A percentile compares a stretch with the other conserved stretches of the same genome.
Conservation (phyloP, 2,888 invertebrate species). For the Meliscaeva auricollis region DNA sequence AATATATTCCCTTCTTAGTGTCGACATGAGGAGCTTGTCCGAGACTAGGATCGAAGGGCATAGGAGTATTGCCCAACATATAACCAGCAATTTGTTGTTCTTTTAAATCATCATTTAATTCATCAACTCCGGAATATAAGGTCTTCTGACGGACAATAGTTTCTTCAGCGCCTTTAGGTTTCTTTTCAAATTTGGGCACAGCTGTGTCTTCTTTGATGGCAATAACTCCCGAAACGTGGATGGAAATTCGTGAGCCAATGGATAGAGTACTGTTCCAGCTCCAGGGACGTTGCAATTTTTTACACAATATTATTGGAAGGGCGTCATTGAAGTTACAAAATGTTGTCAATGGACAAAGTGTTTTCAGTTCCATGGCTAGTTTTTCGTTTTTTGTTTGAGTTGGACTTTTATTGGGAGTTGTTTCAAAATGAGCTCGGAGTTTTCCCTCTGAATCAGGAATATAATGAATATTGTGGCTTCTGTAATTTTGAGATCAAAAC, state of each 20-base stretch:
- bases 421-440: slow-evolving; percentile 79
- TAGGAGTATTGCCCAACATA: slow-evolving; percentile 82
- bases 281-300: slow-evolving; percentile 85
- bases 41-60: slow-evolving; percentile 84
- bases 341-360: slow-evolving; percentile 78
- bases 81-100: slow-evolving; percentile 86
- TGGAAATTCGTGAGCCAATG: slow-evolving; percentile 86
- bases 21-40: slow-evolving; percentile 85
- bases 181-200: slow-evolving; percentile 79
- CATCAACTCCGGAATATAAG: slow-evolving; percentile 84
- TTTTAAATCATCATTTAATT: slow-evolving; percentile 84
- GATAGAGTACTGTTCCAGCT: slow-evolving; percentile 88
- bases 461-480: slow-evolving; percentile 82
- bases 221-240: slow-evolving; percentile 87
- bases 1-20: slow-evolving; percentile 85
- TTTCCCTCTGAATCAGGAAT: slow-evolving; percentile 80
- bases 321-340: slow-evolving; percentile 87
- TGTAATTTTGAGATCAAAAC: slow-evolving; percentile 51
- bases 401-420: slow-evolving; percentile 72
- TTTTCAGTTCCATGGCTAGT: slow-evolving; percentile 83
- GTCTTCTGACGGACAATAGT: slow-evolving; percentile 84
- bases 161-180: slow-evolving; percentile 83
- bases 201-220: slow-evolving; percentile 85
- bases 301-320: slow-evolving; percentile 86
- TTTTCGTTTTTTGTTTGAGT: slow-evolving; percentile 83